Evolutionary conservation across 2,888 invertebrate species (phyloP), one percentile per base, ranked within the genome.

Genomic region (Thera obeliscata): DNA sequence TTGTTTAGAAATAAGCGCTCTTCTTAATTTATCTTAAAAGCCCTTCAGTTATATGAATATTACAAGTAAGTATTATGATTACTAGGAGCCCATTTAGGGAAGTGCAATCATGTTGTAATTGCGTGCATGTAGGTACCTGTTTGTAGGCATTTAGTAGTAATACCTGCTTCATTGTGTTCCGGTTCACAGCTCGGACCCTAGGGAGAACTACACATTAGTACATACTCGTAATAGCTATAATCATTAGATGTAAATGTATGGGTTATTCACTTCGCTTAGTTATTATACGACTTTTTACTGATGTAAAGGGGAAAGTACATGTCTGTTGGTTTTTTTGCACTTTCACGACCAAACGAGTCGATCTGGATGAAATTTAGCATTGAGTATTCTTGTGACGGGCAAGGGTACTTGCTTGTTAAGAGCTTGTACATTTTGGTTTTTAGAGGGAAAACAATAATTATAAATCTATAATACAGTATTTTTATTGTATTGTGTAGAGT

Each of bases 61-160:
- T 22, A 22, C 22, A 22, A 22, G 22, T 22, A 22, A 0, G 22
- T 54, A 43, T 52, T 43, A 66, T 56, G 46, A 61, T 52, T 52
- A 56, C 33, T 46, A 59, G 36, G 35, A 11, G 38, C 46, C 60
- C 58, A 60, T 60, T 61, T 66, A 38, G 36, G 33, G 55, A 41
- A 55, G 41, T 48, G 61, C 48, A 67, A 49, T 62, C 62, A 55
- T 54, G 56, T 57, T 61, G 48, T 55, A 55, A 66, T 62, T 58
- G 22, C 57, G 22, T 46, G 55, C 55, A 22, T 22, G 22, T 22
- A 55, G 2, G 59, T 56, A 50, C 9, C 7, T 61, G 12, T 9
- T 22, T 7, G 49, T 56, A 49, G 52, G 7, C 43, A 33, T 52
- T 56, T 64, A 54, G 60, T 12, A 43, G 61, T 38, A 56, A 56